These are phyloP conservation scores for Camptogramma bilineatum DNA, from an alignment of 2,888 invertebrate species.

Conservation along the genomic window DNA sequence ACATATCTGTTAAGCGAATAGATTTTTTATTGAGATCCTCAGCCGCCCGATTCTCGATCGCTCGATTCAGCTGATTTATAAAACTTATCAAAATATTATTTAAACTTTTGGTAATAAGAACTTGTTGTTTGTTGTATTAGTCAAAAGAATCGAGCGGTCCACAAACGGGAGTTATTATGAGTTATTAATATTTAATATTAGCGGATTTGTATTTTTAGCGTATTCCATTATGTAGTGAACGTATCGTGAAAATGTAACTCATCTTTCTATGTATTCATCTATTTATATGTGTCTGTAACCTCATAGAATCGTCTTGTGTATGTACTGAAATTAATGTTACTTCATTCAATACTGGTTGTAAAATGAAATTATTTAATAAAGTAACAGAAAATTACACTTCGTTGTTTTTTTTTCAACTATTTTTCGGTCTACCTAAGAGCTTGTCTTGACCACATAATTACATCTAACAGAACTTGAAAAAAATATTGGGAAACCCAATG, in stretches of 20 bases:
- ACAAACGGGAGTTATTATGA: constrained; percentile 56
- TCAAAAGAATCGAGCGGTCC: constrained; percentile 10
- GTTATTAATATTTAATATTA: constrained; percentile 51
- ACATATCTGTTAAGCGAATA: constrained; percentile 77
- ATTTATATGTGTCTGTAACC: constrained; percentile 77
- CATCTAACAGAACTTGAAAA: too few species aligned
- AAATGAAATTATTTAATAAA: constrained; percentile 84
- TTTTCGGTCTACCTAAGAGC: too few species aligned
- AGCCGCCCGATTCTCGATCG: not conserved
- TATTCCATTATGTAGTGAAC: constrained; percentile 59
- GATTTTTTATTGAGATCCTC: constrained; percentile 54
- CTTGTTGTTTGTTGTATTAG: not conserved
- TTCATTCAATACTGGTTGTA: constrained; percentile 83
- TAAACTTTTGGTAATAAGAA: not conserved
- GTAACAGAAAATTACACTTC: constrained; percentile 65
- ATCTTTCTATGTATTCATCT: constrained; percentile 65
- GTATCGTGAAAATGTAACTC: constrained; percentile 62
- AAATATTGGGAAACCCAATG: too few species aligned
- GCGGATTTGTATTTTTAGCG: constrained; percentile 57
- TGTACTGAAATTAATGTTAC: constrained; percentile 80
- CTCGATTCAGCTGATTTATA: constrained; percentile 4
- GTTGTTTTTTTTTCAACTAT: constrained; percentile 18
- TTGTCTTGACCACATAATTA: too few species aligned
- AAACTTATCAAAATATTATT: not conserved
- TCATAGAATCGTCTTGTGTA: constrained; percentile 68